phyloP scores from a whole-genome alignment of 1,140 invertebrate genomes.

The Thaumatotibia leucotreta region DNA sequence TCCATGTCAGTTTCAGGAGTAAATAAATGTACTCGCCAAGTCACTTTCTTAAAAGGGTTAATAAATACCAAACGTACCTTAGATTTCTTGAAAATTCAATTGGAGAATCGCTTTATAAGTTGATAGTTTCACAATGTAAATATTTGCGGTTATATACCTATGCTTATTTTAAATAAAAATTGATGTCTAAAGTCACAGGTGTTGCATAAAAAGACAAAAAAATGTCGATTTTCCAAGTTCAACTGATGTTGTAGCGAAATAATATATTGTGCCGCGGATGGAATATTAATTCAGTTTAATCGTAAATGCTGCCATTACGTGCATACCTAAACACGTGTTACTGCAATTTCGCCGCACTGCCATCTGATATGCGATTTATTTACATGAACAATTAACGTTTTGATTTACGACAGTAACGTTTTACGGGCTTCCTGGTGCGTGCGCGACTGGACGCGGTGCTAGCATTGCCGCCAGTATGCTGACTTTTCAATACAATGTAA shows the following conservation, averaged over 20 bases:
- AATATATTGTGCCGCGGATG: background rate
- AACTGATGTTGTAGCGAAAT: background rate
- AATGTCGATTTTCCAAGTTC: background rate
- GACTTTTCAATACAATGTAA: no score
- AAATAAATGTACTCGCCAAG: background rate
- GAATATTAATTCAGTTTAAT: background rate
- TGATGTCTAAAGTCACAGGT: no score
- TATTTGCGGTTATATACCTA: no score
- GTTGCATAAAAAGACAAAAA: no score
- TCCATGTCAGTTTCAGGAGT: constrained; percentile 1
- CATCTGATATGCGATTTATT: constrained; percentile 13
- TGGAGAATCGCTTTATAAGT: no score
- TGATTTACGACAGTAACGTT: constrained; percentile 6
- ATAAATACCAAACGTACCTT: background rate
- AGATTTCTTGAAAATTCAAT: background rate
- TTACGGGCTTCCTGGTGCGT: constrained; percentile 9
- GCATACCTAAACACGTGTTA: constrained; percentile 5
- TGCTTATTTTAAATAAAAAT: no score
- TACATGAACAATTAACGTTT: constrained; percentile 13
- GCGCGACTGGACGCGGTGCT: constrained; percentile 11
- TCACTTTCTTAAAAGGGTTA: background rate
- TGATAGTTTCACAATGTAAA: no score
- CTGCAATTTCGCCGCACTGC: constrained; percentile 4
- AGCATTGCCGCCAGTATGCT: constrained; percentile 20
- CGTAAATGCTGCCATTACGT: background rate